A percentile compares a stretch with the other conserved stretches of the same genome.
phyloP scores from a whole-genome alignment of 30 jellyfish, hydroid and myxozoan genomes.

The Aurelia aurita complex sp. Pacific region DNA sequence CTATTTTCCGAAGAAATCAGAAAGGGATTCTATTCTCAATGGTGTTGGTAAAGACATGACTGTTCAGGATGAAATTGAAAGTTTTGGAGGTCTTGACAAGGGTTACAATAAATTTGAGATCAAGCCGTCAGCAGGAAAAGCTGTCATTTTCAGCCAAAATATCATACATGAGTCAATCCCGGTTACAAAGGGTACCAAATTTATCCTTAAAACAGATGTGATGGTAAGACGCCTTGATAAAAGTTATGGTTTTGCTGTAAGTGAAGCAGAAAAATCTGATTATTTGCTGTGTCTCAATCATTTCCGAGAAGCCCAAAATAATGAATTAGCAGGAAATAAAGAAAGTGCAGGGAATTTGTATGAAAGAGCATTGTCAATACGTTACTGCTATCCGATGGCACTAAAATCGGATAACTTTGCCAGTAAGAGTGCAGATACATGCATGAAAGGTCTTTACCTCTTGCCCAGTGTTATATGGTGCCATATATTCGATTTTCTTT shows the following conservation, averaged over 20 bases:
- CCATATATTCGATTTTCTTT: conserved; percentile 18
- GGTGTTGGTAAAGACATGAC: conserved; percentile 43
- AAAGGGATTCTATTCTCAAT: not conserved
- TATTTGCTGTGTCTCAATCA: conserved; percentile 50
- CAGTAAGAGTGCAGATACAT: not conserved
- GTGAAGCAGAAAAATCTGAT: not conserved
- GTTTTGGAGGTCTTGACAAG: conserved; percentile 40
- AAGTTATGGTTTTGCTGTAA: conserved; percentile 45
- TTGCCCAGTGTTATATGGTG: conserved; percentile 51
- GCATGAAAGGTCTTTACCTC: not conserved
- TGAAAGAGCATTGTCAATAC: conserved; percentile 3
- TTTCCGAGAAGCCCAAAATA: conserved; percentile 56
- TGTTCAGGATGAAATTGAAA: conserved; percentile 38
- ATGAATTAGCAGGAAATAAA: conserved; percentile 31
- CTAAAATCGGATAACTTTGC: not conserved
- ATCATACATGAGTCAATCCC: conserved; percentile 50
- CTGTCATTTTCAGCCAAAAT: conserved; percentile 63
- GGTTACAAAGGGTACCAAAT: conserved; percentile 14
- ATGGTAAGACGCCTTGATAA: too few species aligned
- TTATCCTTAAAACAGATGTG: not conserved
- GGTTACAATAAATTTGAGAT: conserved; percentile 45
- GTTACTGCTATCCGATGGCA: conserved; percentile 62
- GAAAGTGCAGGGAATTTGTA: conserved; percentile 31
- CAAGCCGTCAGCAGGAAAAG: conserved; percentile 41
- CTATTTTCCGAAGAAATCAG: conserved; percentile 17